phyloP scores from a whole-genome alignment of 2,113 vertebrate genomes.

The Atherinomorus stipes region DNA sequence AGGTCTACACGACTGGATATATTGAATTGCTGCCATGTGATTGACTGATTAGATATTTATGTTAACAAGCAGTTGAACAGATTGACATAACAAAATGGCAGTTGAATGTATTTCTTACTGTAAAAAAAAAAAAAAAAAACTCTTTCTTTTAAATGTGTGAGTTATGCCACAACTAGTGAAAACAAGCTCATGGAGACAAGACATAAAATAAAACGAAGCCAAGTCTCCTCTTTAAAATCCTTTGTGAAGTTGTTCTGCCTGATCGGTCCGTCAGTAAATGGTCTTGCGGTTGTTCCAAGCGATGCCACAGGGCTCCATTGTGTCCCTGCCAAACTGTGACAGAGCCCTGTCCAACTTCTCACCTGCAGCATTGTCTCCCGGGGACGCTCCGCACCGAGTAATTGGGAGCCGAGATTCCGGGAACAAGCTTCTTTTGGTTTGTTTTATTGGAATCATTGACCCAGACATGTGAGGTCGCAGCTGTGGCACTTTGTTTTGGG shows the following conservation, averaged over 20 bases:
- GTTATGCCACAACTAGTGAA: not conserved
- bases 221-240: not conserved
- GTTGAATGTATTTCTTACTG: too few species aligned
- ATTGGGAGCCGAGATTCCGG: conserved; percentile 75
- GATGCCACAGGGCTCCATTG: conserved; percentile 68
- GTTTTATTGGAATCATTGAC: conserved; percentile 72
- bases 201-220: not conserved
- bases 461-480: conserved; percentile 78
- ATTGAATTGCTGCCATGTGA: too few species aligned
- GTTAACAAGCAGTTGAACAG: too few species aligned
- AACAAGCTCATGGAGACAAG: not conserved
- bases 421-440: conserved; percentile 75
- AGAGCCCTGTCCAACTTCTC: conserved; percentile 72
- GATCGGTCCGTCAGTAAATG: conserved; percentile 1
- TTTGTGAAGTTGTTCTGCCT: not conserved
- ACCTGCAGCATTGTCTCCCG: conserved; percentile 76
- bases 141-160: not conserved
- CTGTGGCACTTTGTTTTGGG: conserved; percentile 68
- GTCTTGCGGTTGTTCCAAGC: conserved; percentile 32
- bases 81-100: too few species aligned
- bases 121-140: too few species aligned
- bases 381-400: conserved; percentile 59
- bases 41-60: too few species aligned
- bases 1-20: too few species aligned
- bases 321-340: conserved; percentile 54